Evolutionary conservation across 2,113 vertebrate genomes (phyloP).

Genomic region (Acanthisitta chloris): DNA sequence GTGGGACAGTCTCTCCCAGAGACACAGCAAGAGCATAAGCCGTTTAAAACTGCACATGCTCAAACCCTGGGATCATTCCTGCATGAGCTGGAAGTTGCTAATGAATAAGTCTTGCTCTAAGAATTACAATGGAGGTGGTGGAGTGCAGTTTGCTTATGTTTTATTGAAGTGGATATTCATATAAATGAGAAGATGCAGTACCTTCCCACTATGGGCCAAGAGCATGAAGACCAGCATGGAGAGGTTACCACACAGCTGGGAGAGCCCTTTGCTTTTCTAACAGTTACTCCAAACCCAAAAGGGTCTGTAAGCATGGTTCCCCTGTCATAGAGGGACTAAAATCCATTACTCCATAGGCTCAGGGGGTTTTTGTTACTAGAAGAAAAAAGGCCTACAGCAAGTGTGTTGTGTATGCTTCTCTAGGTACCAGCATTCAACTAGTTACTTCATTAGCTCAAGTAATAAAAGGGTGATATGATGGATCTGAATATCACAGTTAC

Average conservation of each 20-base stretch:
- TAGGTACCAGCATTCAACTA: not conserved
- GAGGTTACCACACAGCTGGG: not conserved
- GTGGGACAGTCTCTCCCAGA: slow-evolving; percentile 3
- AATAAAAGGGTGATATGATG: not conserved
- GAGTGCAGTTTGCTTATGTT: not conserved
- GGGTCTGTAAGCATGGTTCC: not conserved
- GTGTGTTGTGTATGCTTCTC: not conserved
- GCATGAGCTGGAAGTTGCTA: not conserved
- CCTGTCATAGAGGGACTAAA: not conserved
- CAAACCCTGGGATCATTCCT: not conserved
- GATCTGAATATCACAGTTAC: not conserved
- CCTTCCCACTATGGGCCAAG: not conserved
- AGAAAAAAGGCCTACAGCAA: not conserved
- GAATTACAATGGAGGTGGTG: not conserved
- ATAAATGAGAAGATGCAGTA: not conserved
- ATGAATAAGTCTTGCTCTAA: not conserved
- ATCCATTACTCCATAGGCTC: not conserved
- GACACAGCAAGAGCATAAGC: not conserved
- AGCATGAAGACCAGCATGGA: not conserved
- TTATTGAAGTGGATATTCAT: not conserved
- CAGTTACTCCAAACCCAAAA: not conserved
- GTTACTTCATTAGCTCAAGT: not conserved
- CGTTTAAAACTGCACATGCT: not conserved
- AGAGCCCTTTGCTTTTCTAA: not conserved
- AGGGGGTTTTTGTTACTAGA: not conserved